Evolutionary conservation across 1,140 invertebrate genomes (phyloP).

Genomic region (Latrodectus geometricus): DNA sequence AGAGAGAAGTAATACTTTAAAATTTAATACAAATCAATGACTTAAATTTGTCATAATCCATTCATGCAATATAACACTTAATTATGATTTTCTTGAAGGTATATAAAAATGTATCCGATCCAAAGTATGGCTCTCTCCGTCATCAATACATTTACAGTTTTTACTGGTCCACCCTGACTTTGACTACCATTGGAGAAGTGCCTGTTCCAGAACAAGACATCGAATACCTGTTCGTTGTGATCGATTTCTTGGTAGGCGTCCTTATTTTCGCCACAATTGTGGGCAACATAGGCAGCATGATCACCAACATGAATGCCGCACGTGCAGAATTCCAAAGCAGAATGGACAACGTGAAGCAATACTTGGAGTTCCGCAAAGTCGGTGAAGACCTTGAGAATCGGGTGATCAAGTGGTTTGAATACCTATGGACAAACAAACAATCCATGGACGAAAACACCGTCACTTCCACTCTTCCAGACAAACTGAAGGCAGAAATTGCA

Average conservation of each 20-base stretch:
- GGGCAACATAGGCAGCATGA: constrained; percentile 94
- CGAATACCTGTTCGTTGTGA: constrained; percentile 88
- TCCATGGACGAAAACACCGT: constrained; percentile 84
- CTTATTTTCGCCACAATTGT: constrained; percentile 91
- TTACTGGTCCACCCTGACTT: constrained; percentile 94
- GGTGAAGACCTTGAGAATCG: constrained; percentile 87
- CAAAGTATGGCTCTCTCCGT: constrained; percentile 74
- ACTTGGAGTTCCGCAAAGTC: constrained; percentile 90
- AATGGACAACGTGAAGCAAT: constrained; percentile 96
- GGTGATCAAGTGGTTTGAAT: constrained; percentile 96
- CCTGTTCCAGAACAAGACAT: constrained; percentile 80
- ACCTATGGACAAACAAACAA: constrained; percentile 94
- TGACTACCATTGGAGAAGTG: constrained; percentile 87
- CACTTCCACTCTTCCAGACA: constrained; percentile 84
- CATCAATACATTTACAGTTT: constrained; percentile 88
- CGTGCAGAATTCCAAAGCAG: constrained; percentile 92
- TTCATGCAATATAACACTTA: too few species aligned
- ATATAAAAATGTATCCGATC: constrained; percentile 66
- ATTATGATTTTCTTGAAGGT: too few species aligned
- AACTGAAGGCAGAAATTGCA: constrained; percentile 94
- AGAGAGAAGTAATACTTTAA: too few species aligned
- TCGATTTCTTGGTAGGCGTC: constrained; percentile 88
- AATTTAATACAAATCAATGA: too few species aligned
- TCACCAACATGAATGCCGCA: constrained; percentile 95
- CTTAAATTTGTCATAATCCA: too few species aligned